Percentiles rank a stretch among this genome's conserved stretches.
These are phyloP conservation scores for Rhinichthys osculus DNA, from an alignment of 2,797 vertebrate genomes.

Conservation along the genomic window DNA sequence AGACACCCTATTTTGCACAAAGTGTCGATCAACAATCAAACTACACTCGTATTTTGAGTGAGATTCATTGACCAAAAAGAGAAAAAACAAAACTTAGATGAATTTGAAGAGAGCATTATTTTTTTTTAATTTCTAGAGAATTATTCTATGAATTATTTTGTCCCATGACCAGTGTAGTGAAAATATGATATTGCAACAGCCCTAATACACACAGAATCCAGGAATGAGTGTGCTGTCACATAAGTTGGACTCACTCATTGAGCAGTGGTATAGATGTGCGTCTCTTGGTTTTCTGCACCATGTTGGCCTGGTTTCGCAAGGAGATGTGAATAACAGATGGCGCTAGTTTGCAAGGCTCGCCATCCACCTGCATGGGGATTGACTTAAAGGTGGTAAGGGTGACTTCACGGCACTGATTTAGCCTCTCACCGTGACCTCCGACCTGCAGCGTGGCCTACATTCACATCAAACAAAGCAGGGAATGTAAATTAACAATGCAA, in stretches of 20 bases:
- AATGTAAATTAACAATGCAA: background rate
- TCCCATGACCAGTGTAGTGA: background rate
- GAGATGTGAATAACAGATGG: conserved; percentile 89
- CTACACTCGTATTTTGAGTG: background rate
- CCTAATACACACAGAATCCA: conserved; percentile 4
- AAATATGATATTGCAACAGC: background rate
- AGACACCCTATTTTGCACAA: background rate
- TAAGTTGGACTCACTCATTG: conserved; percentile 82
- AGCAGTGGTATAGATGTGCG: conserved; percentile 87
- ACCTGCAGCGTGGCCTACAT: conserved; percentile 92
- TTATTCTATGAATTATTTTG: no score
- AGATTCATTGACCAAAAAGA: background rate
- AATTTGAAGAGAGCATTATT: background rate
- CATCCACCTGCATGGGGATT: conserved; percentile 94
- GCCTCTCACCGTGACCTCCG: conserved; percentile 92
- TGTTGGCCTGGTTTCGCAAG: conserved; percentile 93
- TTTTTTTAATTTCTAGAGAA: no score
- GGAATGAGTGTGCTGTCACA: conserved; percentile 25
- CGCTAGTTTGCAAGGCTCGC: conserved; percentile 90
- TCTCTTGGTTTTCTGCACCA: conserved; percentile 95
- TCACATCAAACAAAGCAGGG: background rate
- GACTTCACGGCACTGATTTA: conserved; percentile 92
- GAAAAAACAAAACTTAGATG: background rate
- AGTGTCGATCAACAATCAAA: background rate
- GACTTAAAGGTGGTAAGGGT: conserved; percentile 90